Percentiles rank a stretch among this genome's conserved stretches.
Conservation (phyloP, 2,888 invertebrate genomes). For the Xestoiulus laeticollis region DNA sequence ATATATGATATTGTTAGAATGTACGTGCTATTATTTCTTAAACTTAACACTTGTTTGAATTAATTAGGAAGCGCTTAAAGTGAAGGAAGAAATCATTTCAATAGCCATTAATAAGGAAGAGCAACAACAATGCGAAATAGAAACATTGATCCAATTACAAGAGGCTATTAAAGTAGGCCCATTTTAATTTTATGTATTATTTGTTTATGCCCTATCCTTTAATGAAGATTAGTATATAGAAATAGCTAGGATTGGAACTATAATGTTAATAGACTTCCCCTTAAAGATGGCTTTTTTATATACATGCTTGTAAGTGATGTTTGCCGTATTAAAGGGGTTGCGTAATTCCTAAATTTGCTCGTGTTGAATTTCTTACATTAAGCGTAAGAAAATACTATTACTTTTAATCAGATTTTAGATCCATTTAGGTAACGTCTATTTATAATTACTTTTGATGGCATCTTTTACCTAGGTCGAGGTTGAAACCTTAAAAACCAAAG, state of each 20-base stretch:
- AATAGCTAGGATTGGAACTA: no score
- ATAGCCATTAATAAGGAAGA: not conserved
- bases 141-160: not conserved
- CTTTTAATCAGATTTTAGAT: no score
- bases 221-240: no score
- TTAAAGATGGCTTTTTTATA: no score
- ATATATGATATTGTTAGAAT: not conserved
- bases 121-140: not conserved
- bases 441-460: not conserved
- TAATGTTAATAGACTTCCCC: no score
- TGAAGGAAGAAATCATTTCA: not conserved
- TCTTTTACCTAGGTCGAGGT: not conserved
- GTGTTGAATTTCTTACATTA: no score
- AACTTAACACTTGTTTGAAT: not conserved
- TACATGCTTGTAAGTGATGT: no score
- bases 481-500: not conserved
- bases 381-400: no score
- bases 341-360: no score
- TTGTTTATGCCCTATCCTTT: no score
- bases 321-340: no score
- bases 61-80: not conserved
- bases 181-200: not conserved
- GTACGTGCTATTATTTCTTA: not conserved
- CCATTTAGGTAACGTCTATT: not conserved
- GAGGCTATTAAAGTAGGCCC: not conserved